phyloP scores from a whole-genome alignment of 2,113 vertebrate genomes.

The Solenodon paradoxus region DNA sequence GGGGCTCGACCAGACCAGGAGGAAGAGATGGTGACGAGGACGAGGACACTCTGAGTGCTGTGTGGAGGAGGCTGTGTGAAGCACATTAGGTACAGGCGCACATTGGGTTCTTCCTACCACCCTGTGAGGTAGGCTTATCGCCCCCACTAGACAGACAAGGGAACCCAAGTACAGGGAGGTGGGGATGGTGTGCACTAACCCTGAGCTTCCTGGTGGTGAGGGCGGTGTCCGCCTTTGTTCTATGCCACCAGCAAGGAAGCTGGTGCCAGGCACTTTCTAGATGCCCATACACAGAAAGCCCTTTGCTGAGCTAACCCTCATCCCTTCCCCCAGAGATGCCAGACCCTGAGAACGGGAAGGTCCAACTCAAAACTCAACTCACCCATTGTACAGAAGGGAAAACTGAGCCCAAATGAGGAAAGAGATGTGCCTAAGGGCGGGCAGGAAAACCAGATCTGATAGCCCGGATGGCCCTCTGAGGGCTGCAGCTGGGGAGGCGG shows the following conservation, averaged over 20 bases:
- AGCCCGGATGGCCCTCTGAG: background rate
- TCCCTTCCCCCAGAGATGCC: background rate
- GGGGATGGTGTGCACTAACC: too few species aligned
- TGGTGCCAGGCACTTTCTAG: rapidly evolving
- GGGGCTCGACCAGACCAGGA: background rate
- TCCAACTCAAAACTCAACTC: background rate
- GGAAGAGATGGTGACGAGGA: background rate
- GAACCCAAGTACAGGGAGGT: background rate
- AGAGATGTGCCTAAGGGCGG: background rate
- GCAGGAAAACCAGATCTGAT: background rate
- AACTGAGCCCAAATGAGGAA: background rate
- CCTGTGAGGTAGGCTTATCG: rapidly evolving
- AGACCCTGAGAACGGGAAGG: background rate
- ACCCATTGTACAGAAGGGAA: background rate
- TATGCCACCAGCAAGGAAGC: background rate
- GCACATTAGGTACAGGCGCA: rapidly evolving
- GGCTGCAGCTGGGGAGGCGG: rapidly evolving
- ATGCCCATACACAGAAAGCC: background rate
- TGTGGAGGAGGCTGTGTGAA: background rate
- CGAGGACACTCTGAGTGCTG: rapidly evolving
- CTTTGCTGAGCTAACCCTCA: rapidly evolving
- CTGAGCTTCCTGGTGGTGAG: background rate
- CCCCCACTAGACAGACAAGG: background rate
- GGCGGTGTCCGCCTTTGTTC: background rate
- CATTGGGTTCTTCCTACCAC: rapidly evolving